These are phyloP conservation scores for Lophura swinhoii DNA, from an alignment of 2,797 vertebrate species.

Conservation along the genomic window DNA sequence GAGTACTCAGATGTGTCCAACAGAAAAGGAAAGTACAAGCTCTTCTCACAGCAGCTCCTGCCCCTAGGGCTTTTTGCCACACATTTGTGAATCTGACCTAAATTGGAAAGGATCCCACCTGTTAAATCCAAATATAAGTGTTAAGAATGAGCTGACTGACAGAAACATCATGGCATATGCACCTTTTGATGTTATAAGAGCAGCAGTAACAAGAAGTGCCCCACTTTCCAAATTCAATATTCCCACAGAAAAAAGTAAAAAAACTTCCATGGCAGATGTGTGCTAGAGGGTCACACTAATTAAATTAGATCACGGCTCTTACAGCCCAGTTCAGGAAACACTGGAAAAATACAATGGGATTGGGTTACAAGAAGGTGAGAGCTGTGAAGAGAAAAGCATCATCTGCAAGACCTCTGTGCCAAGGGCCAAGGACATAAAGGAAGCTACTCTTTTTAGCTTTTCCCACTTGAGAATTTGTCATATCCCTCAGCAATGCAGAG, in stretches of 20 bases:
- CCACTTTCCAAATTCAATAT: background rate
- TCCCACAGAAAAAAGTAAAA: background rate
- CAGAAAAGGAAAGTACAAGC: background rate
- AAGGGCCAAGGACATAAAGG: slow-evolving; percentile 1
- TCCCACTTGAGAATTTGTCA: slow-evolving; percentile 19
- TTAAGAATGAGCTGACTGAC: background rate
- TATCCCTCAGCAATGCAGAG: background rate
- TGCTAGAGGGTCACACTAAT: background rate
- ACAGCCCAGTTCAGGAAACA: background rate
- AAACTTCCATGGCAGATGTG: background rate
- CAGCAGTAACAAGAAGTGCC: background rate
- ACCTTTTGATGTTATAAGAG: background rate
- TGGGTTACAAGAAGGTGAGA: slow-evolving; percentile 15
- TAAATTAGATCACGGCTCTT: background rate
- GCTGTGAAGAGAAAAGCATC: background rate
- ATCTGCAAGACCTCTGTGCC: background rate
- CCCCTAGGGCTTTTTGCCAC: background rate
- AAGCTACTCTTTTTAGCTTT: slow-evolving; percentile 22
- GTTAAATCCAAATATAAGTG: background rate
- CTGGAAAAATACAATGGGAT: background rate
- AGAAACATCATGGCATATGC: background rate
- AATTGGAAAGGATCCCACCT: background rate
- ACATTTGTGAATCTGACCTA: background rate
- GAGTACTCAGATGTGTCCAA: background rate
- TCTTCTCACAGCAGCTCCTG: background rate